A percentile compares a stretch with the other conserved stretches of the same genome.
Conservation (phyloP, 1,140 invertebrate species). For the Diuraphis noxia region DNA sequence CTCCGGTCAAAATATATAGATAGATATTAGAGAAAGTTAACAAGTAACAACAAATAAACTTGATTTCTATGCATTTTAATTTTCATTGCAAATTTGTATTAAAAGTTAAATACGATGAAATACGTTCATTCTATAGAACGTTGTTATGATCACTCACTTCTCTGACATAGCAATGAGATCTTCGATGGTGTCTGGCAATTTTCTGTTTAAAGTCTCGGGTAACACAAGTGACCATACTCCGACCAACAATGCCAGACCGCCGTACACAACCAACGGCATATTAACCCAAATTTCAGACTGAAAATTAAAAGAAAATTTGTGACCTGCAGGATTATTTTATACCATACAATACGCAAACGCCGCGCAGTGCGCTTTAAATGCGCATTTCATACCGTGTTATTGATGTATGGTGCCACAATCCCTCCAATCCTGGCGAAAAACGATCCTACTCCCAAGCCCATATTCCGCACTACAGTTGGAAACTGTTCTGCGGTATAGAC, state of each 20-base stretch:
- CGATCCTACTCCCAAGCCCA: slow-evolving; percentile 76
- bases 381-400: slow-evolving; percentile 64
- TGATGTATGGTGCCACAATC: slow-evolving; percentile 74
- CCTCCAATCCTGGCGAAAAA: slow-evolving; percentile 77
- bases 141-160: neutral
- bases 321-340: neutral
- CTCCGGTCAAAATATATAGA: too few relatives aligned
- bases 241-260: slow-evolving; percentile 55
- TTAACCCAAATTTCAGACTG: slow-evolving; percentile 67
- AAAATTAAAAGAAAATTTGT: slow-evolving; percentile 53
- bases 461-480: slow-evolving; percentile 80
- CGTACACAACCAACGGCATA: slow-evolving; percentile 60
- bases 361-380: neutral
- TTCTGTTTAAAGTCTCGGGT: slow-evolving; percentile 58
- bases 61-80: neutral
- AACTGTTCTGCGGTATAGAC: slow-evolving; percentile 82
- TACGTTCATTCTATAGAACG: neutral
- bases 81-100: neutral
- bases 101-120: neutral
- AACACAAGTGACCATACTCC: slow-evolving; percentile 55
- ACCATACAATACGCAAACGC: neutral
- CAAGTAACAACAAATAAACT: too few relatives aligned
- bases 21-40: neutral
- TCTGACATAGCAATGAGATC: slow-evolving; percentile 56
- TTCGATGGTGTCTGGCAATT: slow-evolving; percentile 58